Base-by-base conservation (phyloP, 2,797 vertebrate species). In the Ceyx erithaca region DNA sequence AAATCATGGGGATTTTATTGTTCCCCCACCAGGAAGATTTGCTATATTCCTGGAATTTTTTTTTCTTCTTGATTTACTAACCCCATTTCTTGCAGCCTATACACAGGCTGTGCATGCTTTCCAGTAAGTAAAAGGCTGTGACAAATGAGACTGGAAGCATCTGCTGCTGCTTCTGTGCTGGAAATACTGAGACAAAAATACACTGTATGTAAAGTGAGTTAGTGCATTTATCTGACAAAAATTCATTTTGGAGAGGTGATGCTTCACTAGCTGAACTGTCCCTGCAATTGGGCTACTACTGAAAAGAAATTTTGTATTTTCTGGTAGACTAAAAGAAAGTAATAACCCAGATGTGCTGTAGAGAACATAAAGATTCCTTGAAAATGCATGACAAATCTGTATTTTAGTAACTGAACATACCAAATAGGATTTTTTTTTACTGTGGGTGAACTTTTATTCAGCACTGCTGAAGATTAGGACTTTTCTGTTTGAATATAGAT, bases 91-190 rank as follows among this genome's bases (percentile, higher is more conserved):
- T 90, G 61, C 45, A 93, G 61, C 66, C 41, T 89, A 2, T 93
- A 45, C 17, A 31, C 73, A 54, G 5, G 1, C 78, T 73, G 30
- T 91, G 67, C 80, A 33, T 94, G 92, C 88, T 86, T 94, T 91
- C 88, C 83, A 86, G 83, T 90, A 92, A 94, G 85, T 91, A 94
- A 88, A 71, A 95, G 52, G 19, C 1, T 90, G 88, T 90, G 92
- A 92, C 90, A 95, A 82, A 90, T 92, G 72, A 88, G 86, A 91
- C 67, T 88, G 52, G 58, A 95, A 93, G 93, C 92, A 95, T 95
- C 88, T 95, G 93, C 84, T 94, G 71, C 86, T 93, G 58, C 69
- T 93, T 87, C 75, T 73, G 20, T 61, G 69, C 45, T 95, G 79
- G 30, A 93, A 93, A 77, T 66, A 43, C 58, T 40, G 72, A 85